A percentile compares a stretch with the other conserved stretches of the same genome.
Conservation (phyloP, 2,797 vertebrate species). For the Thaleichthys pacificus region DNA sequence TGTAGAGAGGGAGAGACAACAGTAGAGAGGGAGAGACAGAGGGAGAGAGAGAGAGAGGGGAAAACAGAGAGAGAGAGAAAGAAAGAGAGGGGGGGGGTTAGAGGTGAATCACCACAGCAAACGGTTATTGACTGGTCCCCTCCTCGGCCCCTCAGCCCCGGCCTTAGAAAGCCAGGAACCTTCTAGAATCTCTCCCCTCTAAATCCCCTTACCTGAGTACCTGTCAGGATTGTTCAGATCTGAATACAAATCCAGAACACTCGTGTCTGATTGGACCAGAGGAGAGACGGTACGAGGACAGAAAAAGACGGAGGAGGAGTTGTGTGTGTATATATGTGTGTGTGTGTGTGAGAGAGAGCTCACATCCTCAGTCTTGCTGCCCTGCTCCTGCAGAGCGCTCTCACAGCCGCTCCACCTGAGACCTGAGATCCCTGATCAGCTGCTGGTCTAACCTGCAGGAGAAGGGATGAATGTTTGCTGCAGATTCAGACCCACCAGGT, state of each 20-base stretch:
- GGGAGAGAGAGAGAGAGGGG: background rate
- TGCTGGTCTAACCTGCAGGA: slow-evolving; percentile 80
- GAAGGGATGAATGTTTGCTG: background rate
- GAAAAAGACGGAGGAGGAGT: too few species aligned
- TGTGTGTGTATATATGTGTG: background rate
- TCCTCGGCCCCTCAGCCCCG: too few species aligned
- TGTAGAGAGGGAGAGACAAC: background rate
- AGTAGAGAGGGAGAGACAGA: background rate
- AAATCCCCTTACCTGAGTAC: too few species aligned
- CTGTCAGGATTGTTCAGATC: too few species aligned
- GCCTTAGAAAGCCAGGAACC: too few species aligned
- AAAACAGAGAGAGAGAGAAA: background rate
- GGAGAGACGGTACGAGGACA: too few species aligned
- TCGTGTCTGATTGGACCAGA: too few species aligned
- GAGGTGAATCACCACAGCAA: background rate
- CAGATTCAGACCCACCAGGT: too few species aligned
- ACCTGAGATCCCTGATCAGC: slow-evolving; percentile 81
- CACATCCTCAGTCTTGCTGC: slow-evolving; percentile 84
- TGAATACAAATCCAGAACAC: too few species aligned
- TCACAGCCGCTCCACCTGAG: slow-evolving; percentile 87
- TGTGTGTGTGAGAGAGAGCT: slow-evolving; percentile 55
- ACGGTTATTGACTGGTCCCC: too few species aligned
- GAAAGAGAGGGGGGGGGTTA: background rate
- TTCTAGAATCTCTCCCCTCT: too few species aligned
- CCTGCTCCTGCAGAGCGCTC: slow-evolving; percentile 83